phyloP scores from a whole-genome alignment of 2,113 vertebrate genomes.

The Prunella fulvescens region DNA sequence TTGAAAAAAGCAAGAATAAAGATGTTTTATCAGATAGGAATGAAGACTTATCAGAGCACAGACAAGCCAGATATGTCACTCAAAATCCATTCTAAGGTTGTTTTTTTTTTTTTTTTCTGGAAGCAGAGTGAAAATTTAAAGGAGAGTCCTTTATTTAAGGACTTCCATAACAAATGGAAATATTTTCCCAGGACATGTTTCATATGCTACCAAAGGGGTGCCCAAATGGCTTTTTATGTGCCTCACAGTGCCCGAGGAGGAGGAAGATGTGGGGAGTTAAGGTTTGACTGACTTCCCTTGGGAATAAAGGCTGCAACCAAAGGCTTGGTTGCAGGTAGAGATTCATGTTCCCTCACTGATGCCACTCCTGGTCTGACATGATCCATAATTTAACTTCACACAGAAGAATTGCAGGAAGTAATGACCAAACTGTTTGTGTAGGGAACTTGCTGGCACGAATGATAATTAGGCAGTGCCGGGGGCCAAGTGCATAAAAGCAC shows the following conservation, averaged over 20 bases:
- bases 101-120: not conserved
- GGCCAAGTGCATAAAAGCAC: conserved; percentile 15
- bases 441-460: conserved; percentile 7
- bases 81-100: not conserved
- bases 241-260: not conserved
- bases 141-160: not conserved
- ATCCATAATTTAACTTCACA: not conserved
- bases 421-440: not conserved
- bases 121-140: not conserved
- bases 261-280: not conserved
- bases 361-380: not conserved
- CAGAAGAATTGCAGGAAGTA: conserved; percentile 25
- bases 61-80: not conserved
- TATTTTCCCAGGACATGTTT: not conserved
- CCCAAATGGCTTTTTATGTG: not conserved
- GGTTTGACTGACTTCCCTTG: not conserved
- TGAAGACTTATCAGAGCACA: not conserved
- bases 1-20: not conserved
- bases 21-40: not conserved
- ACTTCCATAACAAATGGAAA: not conserved
- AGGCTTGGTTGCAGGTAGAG: not conserved
- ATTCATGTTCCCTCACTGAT: not conserved
- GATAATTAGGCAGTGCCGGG: not conserved
- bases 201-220: not conserved
- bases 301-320: not conserved